Evolutionary conservation across 2,888 invertebrate genomes (phyloP).

Genomic region (Esperia sulphurella): DNA sequence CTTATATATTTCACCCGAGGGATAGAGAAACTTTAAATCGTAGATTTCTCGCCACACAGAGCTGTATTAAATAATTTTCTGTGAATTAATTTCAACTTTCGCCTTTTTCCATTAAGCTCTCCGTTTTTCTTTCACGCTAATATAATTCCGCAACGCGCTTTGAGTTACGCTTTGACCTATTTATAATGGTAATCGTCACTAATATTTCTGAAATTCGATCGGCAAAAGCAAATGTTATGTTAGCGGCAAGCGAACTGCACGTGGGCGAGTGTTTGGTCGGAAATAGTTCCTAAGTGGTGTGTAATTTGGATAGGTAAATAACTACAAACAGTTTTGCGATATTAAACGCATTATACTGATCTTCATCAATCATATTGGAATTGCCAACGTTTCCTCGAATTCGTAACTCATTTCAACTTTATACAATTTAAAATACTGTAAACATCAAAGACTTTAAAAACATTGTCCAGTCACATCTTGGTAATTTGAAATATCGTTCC

Average conservation of each 20-base stretch:
- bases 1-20: neutral
- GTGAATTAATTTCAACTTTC: conserved; percentile 15
- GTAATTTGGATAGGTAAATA: conserved; percentile 22
- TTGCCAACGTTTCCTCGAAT: neutral
- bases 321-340: conserved; percentile 17
- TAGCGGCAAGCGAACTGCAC: neutral
- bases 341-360: neutral
- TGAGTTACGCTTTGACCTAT: too few relatives aligned
- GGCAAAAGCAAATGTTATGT: neutral
- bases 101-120: neutral
- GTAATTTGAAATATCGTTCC: conserved; percentile 34
- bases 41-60: conserved; percentile 10
- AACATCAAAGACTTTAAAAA: too few relatives aligned
- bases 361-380: neutral
- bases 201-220: neutral
- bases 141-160: too few relatives aligned
- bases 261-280: neutral
- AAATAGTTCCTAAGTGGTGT: conserved; percentile 16
- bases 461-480: neutral
- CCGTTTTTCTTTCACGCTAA: too few relatives aligned
- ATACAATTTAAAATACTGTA: too few relatives aligned
- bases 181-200: neutral
- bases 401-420: neutral
- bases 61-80: conserved; percentile 13
- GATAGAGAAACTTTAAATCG: neutral